Percentiles rank a stretch among this genome's conserved stretches.
These are phyloP conservation scores for Oncorhynchus tshawytscha DNA, from an alignment of 2,113 vertebrate species.

Conservation along the genomic window DNA sequence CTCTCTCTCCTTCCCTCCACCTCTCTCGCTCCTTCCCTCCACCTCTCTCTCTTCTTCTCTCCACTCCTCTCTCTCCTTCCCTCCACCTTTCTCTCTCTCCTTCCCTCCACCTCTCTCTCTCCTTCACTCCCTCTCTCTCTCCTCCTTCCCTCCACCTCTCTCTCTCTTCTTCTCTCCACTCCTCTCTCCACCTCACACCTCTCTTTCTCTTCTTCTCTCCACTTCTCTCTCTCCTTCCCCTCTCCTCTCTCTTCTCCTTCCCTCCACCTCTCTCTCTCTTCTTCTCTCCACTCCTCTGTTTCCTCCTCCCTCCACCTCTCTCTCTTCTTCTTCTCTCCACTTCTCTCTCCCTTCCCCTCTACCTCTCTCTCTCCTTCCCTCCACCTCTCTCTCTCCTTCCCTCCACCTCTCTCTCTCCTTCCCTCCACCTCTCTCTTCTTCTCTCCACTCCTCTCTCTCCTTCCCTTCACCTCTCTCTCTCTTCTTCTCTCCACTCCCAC, in stretches of 20 bases:
- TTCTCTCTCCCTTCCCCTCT: accelerated
- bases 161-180: too few species aligned
- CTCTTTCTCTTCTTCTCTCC: too few species aligned
- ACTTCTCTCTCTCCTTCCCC: accelerated
- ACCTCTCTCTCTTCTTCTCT: accelerated
- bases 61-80: accelerated
- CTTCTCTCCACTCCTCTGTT: background rate
- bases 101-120: too few species aligned
- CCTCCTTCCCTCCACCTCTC: accelerated
- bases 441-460: too few species aligned
- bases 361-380: too few species aligned
- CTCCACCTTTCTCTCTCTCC: accelerated
- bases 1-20: too few species aligned
- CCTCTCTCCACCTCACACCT: accelerated
- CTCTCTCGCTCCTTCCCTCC: too few species aligned
- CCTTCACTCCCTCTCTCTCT: accelerated
- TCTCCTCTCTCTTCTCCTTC: background rate
- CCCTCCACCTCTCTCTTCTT: too few species aligned
- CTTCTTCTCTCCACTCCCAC: accelerated
- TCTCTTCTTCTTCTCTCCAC: too few species aligned
- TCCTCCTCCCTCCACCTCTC: background rate
- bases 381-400: accelerated
- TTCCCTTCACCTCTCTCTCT: too few species aligned
- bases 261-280: too few species aligned
- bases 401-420: too few species aligned